phyloP scores from a whole-genome alignment of 2,113 vertebrate genomes.

The Ariopsis seemanni region DNA sequence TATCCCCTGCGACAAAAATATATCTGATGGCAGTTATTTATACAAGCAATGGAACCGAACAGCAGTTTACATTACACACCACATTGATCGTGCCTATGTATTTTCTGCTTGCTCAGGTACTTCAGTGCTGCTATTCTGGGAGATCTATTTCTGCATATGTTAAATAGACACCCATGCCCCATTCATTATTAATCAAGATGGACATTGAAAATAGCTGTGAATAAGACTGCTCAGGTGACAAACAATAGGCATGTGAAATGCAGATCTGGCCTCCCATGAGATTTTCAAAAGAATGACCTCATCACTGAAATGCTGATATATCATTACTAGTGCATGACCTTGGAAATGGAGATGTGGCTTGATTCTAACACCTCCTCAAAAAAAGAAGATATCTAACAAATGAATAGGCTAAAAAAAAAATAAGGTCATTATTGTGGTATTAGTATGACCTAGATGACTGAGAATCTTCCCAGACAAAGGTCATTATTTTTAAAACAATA shows the following conservation, averaged over 20 bases:
- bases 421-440: too few relatives aligned
- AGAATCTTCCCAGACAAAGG: neutral
- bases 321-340: constrained; percentile 40
- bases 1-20: constrained; percentile 69
- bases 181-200: constrained; percentile 66
- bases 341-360: neutral
- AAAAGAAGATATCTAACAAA: neutral
- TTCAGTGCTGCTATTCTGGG: constrained; percentile 72
- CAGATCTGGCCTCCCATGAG: constrained; percentile 22
- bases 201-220: constrained; percentile 55
- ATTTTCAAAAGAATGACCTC: constrained; percentile 35
- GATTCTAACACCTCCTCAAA: neutral
- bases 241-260: constrained; percentile 28
- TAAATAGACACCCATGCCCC: constrained; percentile 65
- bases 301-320: constrained; percentile 30
- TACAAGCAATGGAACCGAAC: constrained; percentile 55
- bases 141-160: constrained; percentile 61
- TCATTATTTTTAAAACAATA: neutral
- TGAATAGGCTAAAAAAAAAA: neutral
- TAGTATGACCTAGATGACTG: too few relatives aligned
- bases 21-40: constrained; percentile 70
- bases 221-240: constrained; percentile 41
- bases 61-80: constrained; percentile 70
- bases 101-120: constrained; percentile 71
- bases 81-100: constrained; percentile 67